phyloP scores from a whole-genome alignment of 2,797 vertebrate species.

The Todus mexicanus region DNA sequence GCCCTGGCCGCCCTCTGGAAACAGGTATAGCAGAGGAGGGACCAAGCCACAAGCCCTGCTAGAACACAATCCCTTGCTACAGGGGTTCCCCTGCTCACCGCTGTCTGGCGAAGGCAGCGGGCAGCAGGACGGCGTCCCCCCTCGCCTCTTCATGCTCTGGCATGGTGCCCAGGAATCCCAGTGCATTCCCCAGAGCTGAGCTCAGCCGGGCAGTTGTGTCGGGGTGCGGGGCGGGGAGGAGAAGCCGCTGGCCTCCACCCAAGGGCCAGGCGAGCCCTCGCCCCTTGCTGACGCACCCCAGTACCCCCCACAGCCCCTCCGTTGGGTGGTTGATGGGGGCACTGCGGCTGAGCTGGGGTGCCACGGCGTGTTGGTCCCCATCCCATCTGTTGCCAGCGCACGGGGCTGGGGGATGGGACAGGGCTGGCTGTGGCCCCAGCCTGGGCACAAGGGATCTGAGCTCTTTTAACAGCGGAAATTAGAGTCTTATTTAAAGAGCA shows the following conservation, averaged over 20 bases:
- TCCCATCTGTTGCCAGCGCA: neutral
- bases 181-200: constrained; percentile 6
- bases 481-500: constrained; percentile 65
- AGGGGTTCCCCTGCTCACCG: neutral
- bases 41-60: neutral
- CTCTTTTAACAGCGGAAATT: constrained; percentile 47
- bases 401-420: neutral
- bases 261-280: neutral
- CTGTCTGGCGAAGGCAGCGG: neutral
- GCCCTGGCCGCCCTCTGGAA: fast-evolving
- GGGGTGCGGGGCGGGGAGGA: neutral
- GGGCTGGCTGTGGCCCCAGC: constrained; percentile 17
- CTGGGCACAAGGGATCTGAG: constrained; percentile 50
- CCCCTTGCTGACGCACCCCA: neutral
- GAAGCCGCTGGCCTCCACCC: neutral
- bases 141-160: neutral
- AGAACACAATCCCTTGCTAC: fast-evolving
- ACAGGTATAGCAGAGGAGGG: neutral
- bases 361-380: fast-evolving
- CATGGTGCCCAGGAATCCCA: constrained; percentile 31
- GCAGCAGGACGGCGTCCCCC: neutral
- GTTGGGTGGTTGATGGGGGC: neutral
- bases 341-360: fast-evolving
- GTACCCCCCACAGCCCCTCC: neutral
- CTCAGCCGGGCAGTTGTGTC: neutral